phyloP scores from a whole-genome alignment of 2,888 invertebrate genomes.

The Agriotes lineatus region DNA sequence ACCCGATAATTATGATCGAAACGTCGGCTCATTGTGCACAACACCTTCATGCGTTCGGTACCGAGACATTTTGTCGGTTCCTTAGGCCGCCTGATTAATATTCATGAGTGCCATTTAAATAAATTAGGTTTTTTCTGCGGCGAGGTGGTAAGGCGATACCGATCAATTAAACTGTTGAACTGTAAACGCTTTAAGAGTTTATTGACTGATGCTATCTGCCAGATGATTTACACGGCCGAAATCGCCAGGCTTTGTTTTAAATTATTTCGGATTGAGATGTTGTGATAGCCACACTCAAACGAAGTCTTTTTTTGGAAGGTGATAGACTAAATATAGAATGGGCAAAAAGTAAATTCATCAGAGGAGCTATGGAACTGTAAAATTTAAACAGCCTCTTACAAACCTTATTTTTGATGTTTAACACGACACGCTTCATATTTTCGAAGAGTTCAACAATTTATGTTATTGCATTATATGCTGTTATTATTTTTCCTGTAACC shows the following conservation, averaged over 20 bases:
- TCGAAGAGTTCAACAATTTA: no score
- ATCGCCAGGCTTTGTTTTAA: background rate
- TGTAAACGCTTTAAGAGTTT: slow-evolving; percentile 13
- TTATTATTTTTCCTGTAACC: no score
- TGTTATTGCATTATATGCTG: no score
- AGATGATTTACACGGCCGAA: slow-evolving; percentile 5
- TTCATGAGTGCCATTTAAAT: slow-evolving; percentile 33
- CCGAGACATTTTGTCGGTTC: slow-evolving; percentile 18
- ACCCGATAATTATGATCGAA: slow-evolving; percentile 36
- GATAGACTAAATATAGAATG: no score
- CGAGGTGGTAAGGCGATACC: slow-evolving; percentile 22
- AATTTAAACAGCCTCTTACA: no score
- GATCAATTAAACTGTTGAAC: slow-evolving; percentile 22
- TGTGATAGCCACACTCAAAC: background rate
- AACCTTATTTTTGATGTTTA: no score
- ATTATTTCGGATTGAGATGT: slow-evolving; percentile 10
- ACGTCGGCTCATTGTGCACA: slow-evolving; percentile 31
- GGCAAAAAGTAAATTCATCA: no score
- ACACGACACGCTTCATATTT: no score
- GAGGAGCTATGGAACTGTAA: no score
- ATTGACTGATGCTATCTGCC: slow-evolving; percentile 23
- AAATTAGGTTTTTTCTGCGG: slow-evolving; percentile 24
- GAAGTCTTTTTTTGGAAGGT: no score
- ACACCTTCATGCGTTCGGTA: slow-evolving; percentile 30
- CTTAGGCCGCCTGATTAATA: slow-evolving; percentile 28